Evolutionary conservation across 2,888 invertebrate species (phyloP), one percentile per base, ranked within the genome.

Genomic region (Strigamia transsilvanica): DNA sequence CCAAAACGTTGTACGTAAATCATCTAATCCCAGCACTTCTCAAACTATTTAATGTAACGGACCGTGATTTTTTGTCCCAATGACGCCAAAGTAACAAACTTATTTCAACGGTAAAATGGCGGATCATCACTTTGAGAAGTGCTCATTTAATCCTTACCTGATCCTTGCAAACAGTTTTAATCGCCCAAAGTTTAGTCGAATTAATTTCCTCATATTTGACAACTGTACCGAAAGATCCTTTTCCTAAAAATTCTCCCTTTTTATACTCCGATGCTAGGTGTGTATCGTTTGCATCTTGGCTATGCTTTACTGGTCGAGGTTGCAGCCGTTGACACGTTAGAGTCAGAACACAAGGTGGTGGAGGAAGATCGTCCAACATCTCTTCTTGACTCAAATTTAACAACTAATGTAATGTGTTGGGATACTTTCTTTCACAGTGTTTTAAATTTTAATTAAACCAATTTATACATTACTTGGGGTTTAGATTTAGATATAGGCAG

Each of bases 191-290:
- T 21, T 66, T 38, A 73, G 4, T n/a, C 5, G 32, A 23, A 18
- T 32, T 21, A 10, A 77, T 32, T 34, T 82, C 77, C 32, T 27
- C 56, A 1, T 77, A 77, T 18, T 82, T 38, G 27, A 82, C 27
- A n/a, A 82, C 82, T 10, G 77, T 78, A 12, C 82, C 82, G 13
- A 41, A 82, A 4, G 82, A 77, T 10, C 82, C 78, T 42, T 46
- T 73, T 21, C 82, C 82, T 12, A 82, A 41, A 32, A 78, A 82
- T 46, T 78, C 77, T 12, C 82, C 82, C 10, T 77, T 73, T n/a
- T 42, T 46, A 42, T 82, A 82, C 13, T 18, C 10, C 38, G 15
- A 0, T 1, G 32, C 23, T 13, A 82, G 46, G 9, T 78, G 82
- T 0, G 10, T 9, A 21, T 82, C 82, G 18, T 73, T 27, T 34